A percentile compares a stretch with the other conserved stretches of the same genome.
phyloP scores from a whole-genome alignment of 2,113 vertebrate genomes.

The Grammomys dolichurus region DNA sequence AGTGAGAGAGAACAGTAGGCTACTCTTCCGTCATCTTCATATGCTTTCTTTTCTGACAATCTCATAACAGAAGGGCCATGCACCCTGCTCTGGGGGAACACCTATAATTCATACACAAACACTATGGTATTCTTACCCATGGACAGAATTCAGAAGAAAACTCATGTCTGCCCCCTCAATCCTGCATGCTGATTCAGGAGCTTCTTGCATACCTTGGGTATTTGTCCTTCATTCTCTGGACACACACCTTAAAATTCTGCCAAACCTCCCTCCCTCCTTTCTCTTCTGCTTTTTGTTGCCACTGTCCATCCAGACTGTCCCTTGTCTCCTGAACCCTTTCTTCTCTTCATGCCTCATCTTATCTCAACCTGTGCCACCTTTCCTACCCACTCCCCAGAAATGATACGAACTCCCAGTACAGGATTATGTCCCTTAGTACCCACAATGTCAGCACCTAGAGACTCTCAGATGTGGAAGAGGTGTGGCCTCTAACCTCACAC shows the following conservation, averaged over 20 bases:
- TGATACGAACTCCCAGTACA: background rate
- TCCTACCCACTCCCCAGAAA: background rate
- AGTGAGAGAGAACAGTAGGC: background rate
- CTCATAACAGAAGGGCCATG: background rate
- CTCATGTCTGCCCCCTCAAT: background rate
- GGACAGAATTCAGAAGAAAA: background rate
- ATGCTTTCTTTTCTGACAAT: background rate
- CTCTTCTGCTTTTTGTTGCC: background rate
- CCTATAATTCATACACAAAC: background rate
- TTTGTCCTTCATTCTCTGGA: no score
- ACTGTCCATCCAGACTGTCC: background rate
- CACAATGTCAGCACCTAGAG: no score
- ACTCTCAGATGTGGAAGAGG: background rate
- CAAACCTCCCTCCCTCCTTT: background rate
- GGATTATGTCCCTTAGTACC: background rate
- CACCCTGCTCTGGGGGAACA: no score
- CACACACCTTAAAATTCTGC: background rate
- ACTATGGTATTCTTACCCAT: rapidly evolving
- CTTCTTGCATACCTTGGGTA: rapidly evolving
- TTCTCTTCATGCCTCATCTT: background rate
- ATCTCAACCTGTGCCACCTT: background rate
- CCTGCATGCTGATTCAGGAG: no score
- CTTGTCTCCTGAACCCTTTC: background rate
- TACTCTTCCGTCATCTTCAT: no score
- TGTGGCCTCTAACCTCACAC: background rate